Base-by-base conservation (phyloP, 2,888 invertebrate species). In the Eledona agricola region DNA sequence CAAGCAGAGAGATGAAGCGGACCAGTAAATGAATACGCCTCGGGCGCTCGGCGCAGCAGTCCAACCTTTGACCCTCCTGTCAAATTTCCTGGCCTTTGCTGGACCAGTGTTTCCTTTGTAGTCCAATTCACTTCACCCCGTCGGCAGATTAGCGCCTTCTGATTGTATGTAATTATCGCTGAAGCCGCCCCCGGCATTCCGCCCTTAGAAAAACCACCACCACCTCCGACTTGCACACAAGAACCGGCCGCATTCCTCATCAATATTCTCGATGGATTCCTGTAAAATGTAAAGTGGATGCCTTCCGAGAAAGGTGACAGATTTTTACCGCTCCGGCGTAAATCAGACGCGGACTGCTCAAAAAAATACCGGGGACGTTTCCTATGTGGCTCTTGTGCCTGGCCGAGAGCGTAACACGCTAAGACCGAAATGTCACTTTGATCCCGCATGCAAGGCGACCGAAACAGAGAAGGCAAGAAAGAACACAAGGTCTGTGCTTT, bases 41-140 rank as follows among this genome's bases (percentile, higher is more conserved):
- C 28, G 32, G 63, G 65, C 65, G n/a, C n/a, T n/a, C 29, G 34
- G 42, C 57, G 52, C 49, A 51, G 47, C 50, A 47, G 55, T 31
- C 64, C 61, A 63, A 67, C 72, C 72, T 74, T 74, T 72, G 73
- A 73, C 72, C 72, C 70, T 68, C 62, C 69, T 67, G 69, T 70
- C 72, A 72, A 74, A 74, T 72, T 74, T 74, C 72, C 73, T 72
- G 72, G 73, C 71, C 72, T 72, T 73, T 73, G 67, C 68, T 69
- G 58, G 64, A 66, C 60, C 70, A 66, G 68, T 67, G 68, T 71
- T 71, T 69, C 72, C 72, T 72, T 73, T 73, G 73, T 72, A 70
- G 67, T 66, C 64, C 63, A 60, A 64, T 66, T 62, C 69, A 66
- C 59, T 51, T 60, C 59, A 53, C 57, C 62, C 66, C 65, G 58